Evolutionary conservation across 2,888 invertebrate genomes (phyloP).

Genomic region (Druceiella hillmani): DNA sequence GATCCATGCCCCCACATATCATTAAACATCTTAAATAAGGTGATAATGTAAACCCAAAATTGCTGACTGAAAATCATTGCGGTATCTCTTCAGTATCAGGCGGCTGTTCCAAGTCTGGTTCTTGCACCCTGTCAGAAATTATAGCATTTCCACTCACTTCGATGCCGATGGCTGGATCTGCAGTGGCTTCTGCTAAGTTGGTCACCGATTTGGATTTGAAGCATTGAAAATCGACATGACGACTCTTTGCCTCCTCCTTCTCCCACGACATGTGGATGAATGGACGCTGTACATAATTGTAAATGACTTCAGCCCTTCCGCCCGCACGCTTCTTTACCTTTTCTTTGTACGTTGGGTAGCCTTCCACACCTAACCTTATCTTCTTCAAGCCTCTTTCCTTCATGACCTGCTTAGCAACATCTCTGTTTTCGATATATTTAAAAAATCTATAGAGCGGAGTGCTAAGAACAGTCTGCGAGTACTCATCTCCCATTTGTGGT

Average conservation of each 20-base stretch:
- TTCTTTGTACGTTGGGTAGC: constrained; percentile 99
- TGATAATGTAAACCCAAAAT: no score
- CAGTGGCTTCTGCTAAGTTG: constrained; percentile 91
- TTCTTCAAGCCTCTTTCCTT: constrained; percentile 98
- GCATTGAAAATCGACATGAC: constrained; percentile 99
- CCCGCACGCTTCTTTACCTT: constrained; percentile 95
- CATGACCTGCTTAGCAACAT: constrained; percentile 98
- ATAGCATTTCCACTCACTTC: constrained; percentile 55
- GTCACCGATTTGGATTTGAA: constrained; percentile 97
- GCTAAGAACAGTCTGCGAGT: constrained; percentile 93
- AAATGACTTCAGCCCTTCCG: constrained; percentile 94
- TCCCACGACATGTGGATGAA: constrained; percentile 99
- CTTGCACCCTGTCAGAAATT: constrained; percentile 30
- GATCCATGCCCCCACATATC: no score
- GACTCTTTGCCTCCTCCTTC: constrained; percentile 97
- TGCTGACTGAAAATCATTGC: no score
- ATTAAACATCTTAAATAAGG: no score
- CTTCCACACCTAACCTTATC: constrained; percentile 97
- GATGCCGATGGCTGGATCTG: constrained; percentile 73
- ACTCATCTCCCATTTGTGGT: constrained; percentile 99
- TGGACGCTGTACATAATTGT: constrained; percentile 98
- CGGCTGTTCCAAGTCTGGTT: constrained; percentile 32
- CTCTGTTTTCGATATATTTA: constrained; percentile 98
- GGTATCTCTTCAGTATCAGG: constrained; percentile 27
- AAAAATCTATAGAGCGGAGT: constrained; percentile 97